These are phyloP conservation scores for Electrophaes corylata DNA, from an alignment of 2,888 invertebrate genomes.

Conservation along the genomic window DNA sequence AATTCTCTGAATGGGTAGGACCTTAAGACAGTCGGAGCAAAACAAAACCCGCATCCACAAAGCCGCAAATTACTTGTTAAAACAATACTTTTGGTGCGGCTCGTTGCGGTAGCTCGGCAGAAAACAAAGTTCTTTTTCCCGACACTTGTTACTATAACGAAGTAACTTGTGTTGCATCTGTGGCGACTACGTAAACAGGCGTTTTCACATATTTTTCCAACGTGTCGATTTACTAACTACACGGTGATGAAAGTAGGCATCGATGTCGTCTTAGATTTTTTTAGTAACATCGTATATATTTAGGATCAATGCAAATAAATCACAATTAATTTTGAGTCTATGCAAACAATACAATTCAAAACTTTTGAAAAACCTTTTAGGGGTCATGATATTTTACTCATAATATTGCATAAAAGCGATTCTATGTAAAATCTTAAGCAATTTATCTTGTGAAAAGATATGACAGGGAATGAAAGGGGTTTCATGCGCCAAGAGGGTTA, in stretches of 20 bases:
- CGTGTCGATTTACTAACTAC: constrained; percentile 15
- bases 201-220: constrained; percentile 21
- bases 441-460: constrained; percentile 20
- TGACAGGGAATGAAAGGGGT: constrained; percentile 18
- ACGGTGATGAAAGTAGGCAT: not conserved
- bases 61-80: constrained; percentile 29
- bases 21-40: not conserved
- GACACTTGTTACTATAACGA: constrained; percentile 28
- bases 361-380: not conserved
- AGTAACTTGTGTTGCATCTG: constrained; percentile 21
- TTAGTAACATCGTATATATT: not conserved
- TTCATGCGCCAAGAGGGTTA: constrained; percentile 17
- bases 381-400: not conserved
- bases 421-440: constrained; percentile 16
- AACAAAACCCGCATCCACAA: constrained; percentile 7
- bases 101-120: constrained; percentile 19
- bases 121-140: constrained; percentile 28
- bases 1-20: too few relatives aligned
- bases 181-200: constrained; percentile 24
- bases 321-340: too few relatives aligned
- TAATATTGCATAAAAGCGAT: constrained; percentile 17
- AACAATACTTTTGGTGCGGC: constrained; percentile 32
- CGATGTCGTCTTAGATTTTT: not conserved
- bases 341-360: too few relatives aligned
- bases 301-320: not conserved